Conservation (phyloP, 1,140 invertebrate species). For the Dolichoris vasculosae region DNA sequence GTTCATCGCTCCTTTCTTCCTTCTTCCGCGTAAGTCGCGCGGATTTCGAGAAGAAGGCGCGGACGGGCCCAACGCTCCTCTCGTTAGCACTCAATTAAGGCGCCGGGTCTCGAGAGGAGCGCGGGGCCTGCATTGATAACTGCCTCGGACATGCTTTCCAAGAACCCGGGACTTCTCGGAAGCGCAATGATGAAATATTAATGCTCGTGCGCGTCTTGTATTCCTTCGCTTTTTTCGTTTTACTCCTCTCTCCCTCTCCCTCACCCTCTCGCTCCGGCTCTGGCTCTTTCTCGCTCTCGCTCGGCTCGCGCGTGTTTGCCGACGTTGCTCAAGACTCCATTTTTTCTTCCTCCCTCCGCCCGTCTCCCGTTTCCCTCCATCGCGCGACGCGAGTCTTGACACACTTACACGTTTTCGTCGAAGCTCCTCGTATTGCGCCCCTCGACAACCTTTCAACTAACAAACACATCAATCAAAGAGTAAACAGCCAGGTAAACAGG, state of each 20-base stretch:
- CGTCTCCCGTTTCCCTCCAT: neutral
- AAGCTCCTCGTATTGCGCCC: slow-evolving; percentile 21
- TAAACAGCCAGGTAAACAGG: slow-evolving; percentile 25
- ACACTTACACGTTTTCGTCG: slow-evolving; percentile 3
- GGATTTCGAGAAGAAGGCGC: neutral
- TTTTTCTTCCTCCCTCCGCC: neutral
- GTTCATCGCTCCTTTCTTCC: neutral
- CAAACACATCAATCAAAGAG: slow-evolving; percentile 25
- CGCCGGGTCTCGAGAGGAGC: slow-evolving; percentile 52
- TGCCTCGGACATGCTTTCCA: slow-evolving; percentile 42
- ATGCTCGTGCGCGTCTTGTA: neutral
- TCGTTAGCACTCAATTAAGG: slow-evolving; percentile 70
- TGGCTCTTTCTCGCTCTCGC: neutral
- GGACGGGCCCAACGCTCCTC: slow-evolving; percentile 12
- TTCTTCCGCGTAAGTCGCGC: neutral
- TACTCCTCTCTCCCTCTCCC: neutral
- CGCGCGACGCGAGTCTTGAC: neutral
- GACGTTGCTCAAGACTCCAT: slow-evolving; percentile 28
- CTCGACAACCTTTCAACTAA: slow-evolving; percentile 20
- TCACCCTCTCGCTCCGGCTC: neutral
- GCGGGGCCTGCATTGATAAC: slow-evolving; percentile 29
- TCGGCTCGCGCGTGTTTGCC: slow-evolving; percentile 10
- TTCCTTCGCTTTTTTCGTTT: neutral
- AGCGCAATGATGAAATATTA: slow-evolving; percentile 38
- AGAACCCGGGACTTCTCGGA: slow-evolving; percentile 30